Evolutionary conservation across 2,797 vertebrate genomes (phyloP), one percentile per base, ranked within the genome.

Genomic region (Apodemus agrarius): DNA sequence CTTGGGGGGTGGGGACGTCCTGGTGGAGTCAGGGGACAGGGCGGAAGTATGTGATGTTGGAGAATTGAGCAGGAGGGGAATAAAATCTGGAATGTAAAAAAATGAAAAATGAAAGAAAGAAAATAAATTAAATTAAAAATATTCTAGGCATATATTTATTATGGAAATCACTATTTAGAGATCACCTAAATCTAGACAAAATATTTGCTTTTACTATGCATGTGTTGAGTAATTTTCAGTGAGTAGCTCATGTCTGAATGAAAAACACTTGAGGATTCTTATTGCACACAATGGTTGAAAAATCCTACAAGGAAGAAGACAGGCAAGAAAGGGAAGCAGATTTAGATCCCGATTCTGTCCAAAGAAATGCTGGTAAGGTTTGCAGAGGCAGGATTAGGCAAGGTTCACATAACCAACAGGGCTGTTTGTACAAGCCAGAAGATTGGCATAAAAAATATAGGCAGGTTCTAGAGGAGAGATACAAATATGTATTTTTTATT

Each of bases 151-250:
- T 57, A 1, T 31, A 0, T 46, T 93, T 63, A 79, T 57, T 31
- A 49, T 63, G 22, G 49, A 91, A 94, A 95, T 31, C 16, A 34
- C 52, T 89, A 40, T 21, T 89, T 91, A 74, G 63, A 37, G 9
- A 79, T 83, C 4, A 84, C 6, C 81, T 94, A 84, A 94, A 76
- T 92, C 16, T 59, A 90, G 19, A 10, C 83, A 69, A 34, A 89
- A 78, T 24, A 3, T n/a, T 87, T 96, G 12, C 17, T 72, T 54
- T 7, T 95, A 11, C 4, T 87, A 52, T 24, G 84, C 88, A 46
- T 3, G 29, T 37, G 21, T 11, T 78, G 6, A 43, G 9, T 89
- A 19, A 83, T 29, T 43, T 79, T n/a, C 72, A 59, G 22, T 16
- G 80, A 67, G 4, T 86, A 78, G 46, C 43, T 94, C 57, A 86